Conservation (phyloP, 2,113 vertebrate genomes). For the Amphiprion percula region DNA sequence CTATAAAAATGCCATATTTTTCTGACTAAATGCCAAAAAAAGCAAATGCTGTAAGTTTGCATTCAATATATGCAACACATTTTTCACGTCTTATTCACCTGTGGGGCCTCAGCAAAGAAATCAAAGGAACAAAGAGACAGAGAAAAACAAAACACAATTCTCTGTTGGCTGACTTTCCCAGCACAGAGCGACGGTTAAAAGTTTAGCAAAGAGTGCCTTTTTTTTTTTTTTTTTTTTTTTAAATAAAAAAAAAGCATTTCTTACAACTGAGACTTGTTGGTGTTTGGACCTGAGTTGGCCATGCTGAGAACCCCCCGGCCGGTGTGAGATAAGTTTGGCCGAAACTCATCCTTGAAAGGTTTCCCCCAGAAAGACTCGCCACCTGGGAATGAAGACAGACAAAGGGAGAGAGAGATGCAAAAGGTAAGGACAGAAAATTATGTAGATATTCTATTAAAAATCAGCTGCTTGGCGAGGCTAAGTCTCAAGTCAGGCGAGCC, state of each 20-base stretch:
- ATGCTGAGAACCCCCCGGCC: constrained; percentile 97
- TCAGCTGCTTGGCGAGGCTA: no score
- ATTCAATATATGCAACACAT: no score
- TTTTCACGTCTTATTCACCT: no score
- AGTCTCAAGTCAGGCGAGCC: no score
- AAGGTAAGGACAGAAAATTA: no score
- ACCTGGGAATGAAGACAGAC: constrained; percentile 76
- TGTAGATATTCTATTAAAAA: no score
- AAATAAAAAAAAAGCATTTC: constrained; percentile 58
- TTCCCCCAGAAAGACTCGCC: constrained; percentile 96
- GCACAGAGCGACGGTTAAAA: not conserved
- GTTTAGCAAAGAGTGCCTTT: not conserved
- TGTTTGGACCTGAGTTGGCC: constrained; percentile 98
- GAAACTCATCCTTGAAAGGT: constrained; percentile 95
- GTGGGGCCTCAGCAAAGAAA: not conserved
- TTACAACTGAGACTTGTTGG: constrained; percentile 99
- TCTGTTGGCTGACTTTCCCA: not conserved
- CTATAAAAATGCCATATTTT: no score
- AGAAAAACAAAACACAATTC: constrained; percentile 9
- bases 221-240: not conserved
- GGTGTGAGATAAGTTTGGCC: constrained; percentile 94
- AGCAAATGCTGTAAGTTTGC: no score
- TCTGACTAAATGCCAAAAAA: no score
- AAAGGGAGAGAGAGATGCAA: not conserved
- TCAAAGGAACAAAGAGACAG: not conserved